A percentile compares a stretch with the other conserved stretches of the same genome.
Conservation (phyloP, 37 sponge, comb jelly and placozoan species). For the Mnemiopsis leidyi region DNA sequence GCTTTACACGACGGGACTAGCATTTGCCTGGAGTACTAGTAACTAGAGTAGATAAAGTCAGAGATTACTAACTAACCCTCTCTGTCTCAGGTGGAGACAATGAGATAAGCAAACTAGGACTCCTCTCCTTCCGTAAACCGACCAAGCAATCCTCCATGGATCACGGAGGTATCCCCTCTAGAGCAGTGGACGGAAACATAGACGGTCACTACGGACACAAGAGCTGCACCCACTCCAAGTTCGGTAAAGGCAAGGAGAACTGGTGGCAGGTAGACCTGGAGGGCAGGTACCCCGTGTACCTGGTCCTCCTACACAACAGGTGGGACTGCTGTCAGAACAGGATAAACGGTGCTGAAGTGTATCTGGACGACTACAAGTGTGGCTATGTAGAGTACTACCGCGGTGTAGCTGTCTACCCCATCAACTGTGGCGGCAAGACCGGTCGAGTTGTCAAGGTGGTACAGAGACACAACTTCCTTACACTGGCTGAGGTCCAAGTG, state of each 20-base stretch:
- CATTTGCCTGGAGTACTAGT: too few relatives aligned
- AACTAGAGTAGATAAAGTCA: too few relatives aligned
- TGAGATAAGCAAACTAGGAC: background rate
- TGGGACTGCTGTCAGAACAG: background rate
- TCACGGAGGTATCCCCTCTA: background rate
- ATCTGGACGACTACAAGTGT: background rate
- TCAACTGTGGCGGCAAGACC: background rate
- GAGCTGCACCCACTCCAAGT: background rate
- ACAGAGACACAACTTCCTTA: constrained; percentile 4
- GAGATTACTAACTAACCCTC: too few relatives aligned
- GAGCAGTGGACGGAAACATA: constrained; percentile 19
- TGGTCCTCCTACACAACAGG: constrained; percentile 18
- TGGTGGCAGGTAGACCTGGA: constrained; percentile 31
- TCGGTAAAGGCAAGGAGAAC: background rate
- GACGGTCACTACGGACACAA: background rate
- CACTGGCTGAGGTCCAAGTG: constrained; percentile 29
- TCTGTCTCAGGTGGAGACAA: background rate
- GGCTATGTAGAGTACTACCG: background rate
- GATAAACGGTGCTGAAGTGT: background rate
- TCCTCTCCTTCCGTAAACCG: background rate
- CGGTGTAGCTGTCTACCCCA: background rate
- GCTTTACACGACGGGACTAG: too few relatives aligned
- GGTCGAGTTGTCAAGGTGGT: constrained; percentile 16
- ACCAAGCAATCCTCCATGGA: background rate
- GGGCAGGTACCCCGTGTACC: background rate